Base-by-base conservation (phyloP, 2,113 vertebrate genomes). In the Cardinalis cardinalis region DNA sequence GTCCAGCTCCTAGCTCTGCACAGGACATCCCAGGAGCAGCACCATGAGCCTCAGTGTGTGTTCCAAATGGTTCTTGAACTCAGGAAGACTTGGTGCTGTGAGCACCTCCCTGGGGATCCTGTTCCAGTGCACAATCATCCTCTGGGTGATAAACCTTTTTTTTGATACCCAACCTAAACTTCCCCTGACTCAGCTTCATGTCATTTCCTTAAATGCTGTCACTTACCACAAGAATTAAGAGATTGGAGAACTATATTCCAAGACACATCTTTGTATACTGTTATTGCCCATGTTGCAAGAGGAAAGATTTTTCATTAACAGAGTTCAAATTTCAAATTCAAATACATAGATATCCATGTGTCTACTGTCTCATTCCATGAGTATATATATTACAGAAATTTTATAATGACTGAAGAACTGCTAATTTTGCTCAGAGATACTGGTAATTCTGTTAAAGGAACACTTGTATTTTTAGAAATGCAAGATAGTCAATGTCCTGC, bases 401-500 rank as follows among this genome's bases (percentile, higher is more conserved):
- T 61, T 58, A 41, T 66, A 25, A 46, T 36, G 18, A 41, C 12
- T 51, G 12, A 75, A 68, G 44, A 75, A 43, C 21, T 21, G 7
- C 1, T 38, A 64, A 12, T 19, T 77, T 7, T 58, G 21, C 15
- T 53, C 23, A 69, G 14, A 90, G 4, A 32, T 53, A 58, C 6
- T 5, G 41, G 5, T 20, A 38, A 44, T 82, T 61, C 14, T 14
- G 21, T 8, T 65, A 72, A 72, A 72, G 3, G 6, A 75, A 38
- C 1, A 1, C 18, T 14, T 56, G 24, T 8, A 61, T 85, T 88
- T 79, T 76, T 41, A 76, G 49, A 85, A 91, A 68, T 29, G 17
- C 8, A 29, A 2, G 6, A n/a, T 43, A 69, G 0, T 41, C 5
- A n/a, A 9, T 32, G 8, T 29, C 2, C 23, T 55, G 12, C 8